A percentile compares a stretch with the other conserved stretches of the same genome.
Conservation (phyloP, 2,113 vertebrate species). For the Myxocyprinus asiaticus region DNA sequence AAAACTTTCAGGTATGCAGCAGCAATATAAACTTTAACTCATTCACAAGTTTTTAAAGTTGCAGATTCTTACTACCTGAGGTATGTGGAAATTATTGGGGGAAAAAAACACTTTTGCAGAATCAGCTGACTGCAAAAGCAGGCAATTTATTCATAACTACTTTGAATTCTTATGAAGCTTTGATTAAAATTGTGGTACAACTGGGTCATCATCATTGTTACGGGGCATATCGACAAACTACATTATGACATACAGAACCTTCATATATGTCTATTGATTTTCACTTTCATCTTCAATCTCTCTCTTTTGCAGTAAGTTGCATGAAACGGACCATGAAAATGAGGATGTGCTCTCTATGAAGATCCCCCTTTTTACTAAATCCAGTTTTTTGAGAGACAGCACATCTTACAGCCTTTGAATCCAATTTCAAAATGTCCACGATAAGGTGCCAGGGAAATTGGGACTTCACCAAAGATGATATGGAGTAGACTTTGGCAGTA, state of each 20-base stretch:
- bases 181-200: conserved; percentile 26
- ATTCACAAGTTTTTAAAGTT: neutral
- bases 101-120: neutral
- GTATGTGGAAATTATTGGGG: neutral
- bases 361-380: conserved; percentile 5
- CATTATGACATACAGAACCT: neutral
- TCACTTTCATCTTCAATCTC: conserved; percentile 1
- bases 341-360: conserved; percentile 10
- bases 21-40: neutral
- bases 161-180: neutral
- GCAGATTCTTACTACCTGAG: neutral
- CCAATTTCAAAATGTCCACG: conserved; percentile 67
- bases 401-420: conserved; percentile 55
- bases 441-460: conserved; percentile 65
- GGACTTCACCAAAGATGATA: conserved; percentile 62
- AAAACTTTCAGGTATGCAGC: too few relatives aligned
- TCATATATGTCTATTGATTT: neutral
- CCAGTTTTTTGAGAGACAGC: conserved; percentile 40
- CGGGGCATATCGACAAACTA: neutral
- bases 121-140: conserved; percentile 19
- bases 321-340: conserved; percentile 19
- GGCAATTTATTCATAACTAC: conserved; percentile 20
- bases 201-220: neutral
- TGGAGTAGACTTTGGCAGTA: conserved; percentile 39
- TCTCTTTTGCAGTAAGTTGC: neutral